A percentile compares a stretch with the other conserved stretches of the same genome.
Conservation (phyloP, 1,140 invertebrate genomes). For the Pseudomyrmex concolor region DNA sequence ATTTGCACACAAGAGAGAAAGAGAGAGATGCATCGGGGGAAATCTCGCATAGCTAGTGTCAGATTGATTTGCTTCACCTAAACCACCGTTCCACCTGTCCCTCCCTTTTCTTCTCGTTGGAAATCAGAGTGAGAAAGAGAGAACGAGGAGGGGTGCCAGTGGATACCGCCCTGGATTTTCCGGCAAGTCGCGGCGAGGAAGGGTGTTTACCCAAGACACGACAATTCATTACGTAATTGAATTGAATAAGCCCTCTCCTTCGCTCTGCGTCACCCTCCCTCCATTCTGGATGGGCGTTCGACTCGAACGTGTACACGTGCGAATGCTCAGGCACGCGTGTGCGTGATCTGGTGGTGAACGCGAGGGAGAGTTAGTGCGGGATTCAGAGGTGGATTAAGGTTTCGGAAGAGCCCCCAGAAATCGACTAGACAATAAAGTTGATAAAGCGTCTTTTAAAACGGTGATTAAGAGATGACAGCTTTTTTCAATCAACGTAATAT, state of each 20-base stretch:
- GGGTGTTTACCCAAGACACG: slow-evolving; percentile 85
- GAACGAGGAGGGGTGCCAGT: slow-evolving; percentile 12
- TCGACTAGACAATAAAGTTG: neutral
- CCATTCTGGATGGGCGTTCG: slow-evolving; percentile 5
- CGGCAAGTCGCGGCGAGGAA: slow-evolving; percentile 80
- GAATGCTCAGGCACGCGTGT: slow-evolving; percentile 55
- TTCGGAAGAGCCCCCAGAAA: neutral
- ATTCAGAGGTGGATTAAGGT: slow-evolving; percentile 50
- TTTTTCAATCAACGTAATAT: neutral
- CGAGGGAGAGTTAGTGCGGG: slow-evolving; percentile 15
- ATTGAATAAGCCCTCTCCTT: slow-evolving; percentile 82
- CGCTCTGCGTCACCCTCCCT: slow-evolving; percentile 46
- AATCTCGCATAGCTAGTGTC: slow-evolving; percentile 63
- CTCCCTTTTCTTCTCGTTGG: neutral
- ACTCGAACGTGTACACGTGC: slow-evolving; percentile 44
- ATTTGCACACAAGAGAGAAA: neutral
- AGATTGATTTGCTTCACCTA: slow-evolving; percentile 72
- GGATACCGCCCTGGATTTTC: slow-evolving; percentile 66
- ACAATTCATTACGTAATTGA: slow-evolving; percentile 86
- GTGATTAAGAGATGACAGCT: neutral
- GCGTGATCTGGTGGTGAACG: slow-evolving; percentile 34
- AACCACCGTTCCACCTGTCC: slow-evolving; percentile 32
- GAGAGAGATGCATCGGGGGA: slow-evolving; percentile 37
- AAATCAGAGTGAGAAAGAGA: slow-evolving; percentile 15
- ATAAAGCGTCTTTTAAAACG: neutral